Conservation (phyloP, 1,140 invertebrate genomes). For the Drosophila melanogaster region DNA sequence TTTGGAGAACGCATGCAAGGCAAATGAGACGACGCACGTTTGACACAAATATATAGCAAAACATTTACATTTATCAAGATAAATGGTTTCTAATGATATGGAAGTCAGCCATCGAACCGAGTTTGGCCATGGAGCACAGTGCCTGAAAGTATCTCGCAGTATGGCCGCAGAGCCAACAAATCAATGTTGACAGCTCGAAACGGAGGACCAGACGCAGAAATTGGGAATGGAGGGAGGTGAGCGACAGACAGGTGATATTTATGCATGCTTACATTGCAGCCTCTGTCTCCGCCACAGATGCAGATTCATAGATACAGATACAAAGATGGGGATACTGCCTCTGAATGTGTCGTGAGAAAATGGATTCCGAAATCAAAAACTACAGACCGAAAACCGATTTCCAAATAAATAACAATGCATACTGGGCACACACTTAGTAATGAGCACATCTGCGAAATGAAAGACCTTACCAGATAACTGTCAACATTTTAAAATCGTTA, state of each 20-base stretch:
- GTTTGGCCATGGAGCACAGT: constrained; percentile 26
- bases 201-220: constrained; percentile 34
- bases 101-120: constrained; percentile 49
- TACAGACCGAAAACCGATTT: constrained; percentile 53
- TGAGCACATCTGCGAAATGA: constrained; percentile 1
- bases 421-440: constrained; percentile 7
- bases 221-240: constrained; percentile 25
- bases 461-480: neutral
- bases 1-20: constrained; percentile 62
- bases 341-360: constrained; percentile 72
- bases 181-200: constrained; percentile 73
- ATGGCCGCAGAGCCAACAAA: constrained; percentile 69
- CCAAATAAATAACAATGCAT: constrained; percentile 32
- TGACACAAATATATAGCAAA: constrained; percentile 81
- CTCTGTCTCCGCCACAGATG: constrained; percentile 31
- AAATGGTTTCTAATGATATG: constrained; percentile 82
- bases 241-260: constrained; percentile 71
- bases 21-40: constrained; percentile 71
- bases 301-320: constrained; percentile 40
- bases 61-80: constrained; percentile 83
- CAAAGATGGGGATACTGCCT: constrained; percentile 27
- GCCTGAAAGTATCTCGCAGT: constrained; percentile 45
- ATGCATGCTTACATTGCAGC: constrained; percentile 68
- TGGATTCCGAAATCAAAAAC: constrained; percentile 59
- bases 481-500: no score